These are phyloP conservation scores for Colinus virginianus DNA, from an alignment of 2,113 vertebrate species.

Conservation along the genomic window DNA sequence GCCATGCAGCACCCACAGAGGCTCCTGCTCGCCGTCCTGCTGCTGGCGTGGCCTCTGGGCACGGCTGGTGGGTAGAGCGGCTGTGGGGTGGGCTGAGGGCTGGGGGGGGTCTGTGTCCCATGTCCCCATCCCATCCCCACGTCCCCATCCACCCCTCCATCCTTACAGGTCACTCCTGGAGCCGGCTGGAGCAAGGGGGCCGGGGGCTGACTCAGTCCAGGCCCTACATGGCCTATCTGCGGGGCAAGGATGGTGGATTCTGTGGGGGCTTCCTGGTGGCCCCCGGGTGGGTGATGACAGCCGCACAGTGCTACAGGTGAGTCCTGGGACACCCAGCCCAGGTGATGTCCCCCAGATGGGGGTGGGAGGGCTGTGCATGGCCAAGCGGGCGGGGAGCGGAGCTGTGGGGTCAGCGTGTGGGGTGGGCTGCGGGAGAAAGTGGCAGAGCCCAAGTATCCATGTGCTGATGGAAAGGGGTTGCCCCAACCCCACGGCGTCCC, in stretches of 20 bases:
- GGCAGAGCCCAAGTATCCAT: background rate
- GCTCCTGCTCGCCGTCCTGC: conserved; percentile 8
- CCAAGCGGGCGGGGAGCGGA: background rate
- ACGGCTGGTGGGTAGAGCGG: background rate
- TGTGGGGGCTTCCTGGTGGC: conserved; percentile 61
- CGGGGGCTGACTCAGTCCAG: background rate
- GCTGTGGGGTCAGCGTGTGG: background rate
- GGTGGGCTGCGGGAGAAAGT: background rate
- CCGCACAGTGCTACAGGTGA: conserved; percentile 55
- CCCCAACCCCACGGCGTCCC: background rate
- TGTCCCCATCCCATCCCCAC: accelerated
- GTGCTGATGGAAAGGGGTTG: background rate
- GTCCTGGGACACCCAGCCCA: background rate
- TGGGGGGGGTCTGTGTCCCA: background rate
- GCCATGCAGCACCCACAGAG: background rate
- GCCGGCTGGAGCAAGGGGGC: background rate
- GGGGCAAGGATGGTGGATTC: background rate
- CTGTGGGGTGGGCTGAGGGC: accelerated
- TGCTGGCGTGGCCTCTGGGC: background rate
- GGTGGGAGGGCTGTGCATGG: accelerated
- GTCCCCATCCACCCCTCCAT: background rate
- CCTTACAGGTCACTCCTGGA: background rate
- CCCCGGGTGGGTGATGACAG: conserved; percentile 62
- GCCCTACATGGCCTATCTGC: conserved; percentile 23
- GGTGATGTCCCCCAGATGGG: accelerated